These are phyloP conservation scores for Globodera ellingtonae DNA, from an alignment of 1,140 invertebrate genomes.

Conservation along the genomic window DNA sequence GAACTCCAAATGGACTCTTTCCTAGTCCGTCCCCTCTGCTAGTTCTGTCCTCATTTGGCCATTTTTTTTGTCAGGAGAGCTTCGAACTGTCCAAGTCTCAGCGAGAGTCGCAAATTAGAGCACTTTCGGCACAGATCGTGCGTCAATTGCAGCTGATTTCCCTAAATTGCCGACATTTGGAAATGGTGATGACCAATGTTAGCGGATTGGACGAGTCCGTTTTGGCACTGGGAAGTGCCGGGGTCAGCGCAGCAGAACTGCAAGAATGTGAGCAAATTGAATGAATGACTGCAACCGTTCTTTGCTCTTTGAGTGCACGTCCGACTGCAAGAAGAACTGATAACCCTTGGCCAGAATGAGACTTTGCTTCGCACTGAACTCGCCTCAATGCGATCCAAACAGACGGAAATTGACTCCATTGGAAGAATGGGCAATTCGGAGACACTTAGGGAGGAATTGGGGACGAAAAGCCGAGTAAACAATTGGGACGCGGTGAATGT, in stretches of 20 bases:
- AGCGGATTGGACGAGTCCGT: constrained; percentile 40
- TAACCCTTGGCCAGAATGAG: constrained; percentile 29
- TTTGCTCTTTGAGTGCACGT: constrained; percentile 41
- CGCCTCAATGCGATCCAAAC: constrained; percentile 34
- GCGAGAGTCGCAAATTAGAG: constrained; percentile 24
- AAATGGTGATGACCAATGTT: constrained; percentile 17
- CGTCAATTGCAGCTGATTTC: constrained; percentile 38
- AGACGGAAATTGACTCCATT: constrained; percentile 35
- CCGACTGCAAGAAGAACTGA: constrained; percentile 45
- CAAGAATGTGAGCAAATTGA: constrained; percentile 36
- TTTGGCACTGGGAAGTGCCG: constrained; percentile 12
- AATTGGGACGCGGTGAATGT: neutral
- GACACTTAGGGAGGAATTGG: constrained; percentile 22
- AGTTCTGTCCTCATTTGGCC: neutral
- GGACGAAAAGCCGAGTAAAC: constrained; percentile 1
- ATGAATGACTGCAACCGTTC: neutral
- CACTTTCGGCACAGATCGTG: constrained; percentile 33
- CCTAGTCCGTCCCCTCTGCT: neutral
- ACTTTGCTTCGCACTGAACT: constrained; percentile 31
- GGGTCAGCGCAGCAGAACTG: constrained; percentile 31
- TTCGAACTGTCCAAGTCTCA: constrained; percentile 39
- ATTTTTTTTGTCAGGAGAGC: constrained; percentile 7
- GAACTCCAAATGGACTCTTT: constrained; percentile 47
- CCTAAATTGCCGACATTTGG: constrained; percentile 37
- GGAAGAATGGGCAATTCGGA: constrained; percentile 29